Conservation (phyloP, 2,113 vertebrate species). For the Colistium nudipinnis region DNA sequence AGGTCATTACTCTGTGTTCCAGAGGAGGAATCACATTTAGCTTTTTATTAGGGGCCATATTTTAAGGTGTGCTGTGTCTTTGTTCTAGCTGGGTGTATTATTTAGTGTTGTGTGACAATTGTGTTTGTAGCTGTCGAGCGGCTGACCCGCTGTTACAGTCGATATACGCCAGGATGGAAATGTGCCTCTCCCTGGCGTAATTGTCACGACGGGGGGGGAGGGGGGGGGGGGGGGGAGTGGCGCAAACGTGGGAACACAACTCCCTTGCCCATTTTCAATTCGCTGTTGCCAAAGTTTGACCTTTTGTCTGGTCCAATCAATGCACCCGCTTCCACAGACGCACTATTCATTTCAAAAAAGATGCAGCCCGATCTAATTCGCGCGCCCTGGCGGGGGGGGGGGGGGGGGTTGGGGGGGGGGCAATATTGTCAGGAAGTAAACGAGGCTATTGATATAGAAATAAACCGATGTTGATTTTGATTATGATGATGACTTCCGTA, state of each 20-base stretch:
- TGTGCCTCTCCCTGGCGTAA: constrained; percentile 63
- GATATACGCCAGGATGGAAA: constrained; percentile 63
- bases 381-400: too few relatives aligned
- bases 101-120: constrained; percentile 72
- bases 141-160: constrained; percentile 71
- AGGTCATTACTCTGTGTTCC: constrained; percentile 69
- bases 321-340: constrained; percentile 41
- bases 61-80: constrained; percentile 66
- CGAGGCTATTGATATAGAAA: constrained; percentile 30
- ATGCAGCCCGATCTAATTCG: constrained; percentile 29
- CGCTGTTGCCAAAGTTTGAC: constrained; percentile 59
- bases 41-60: constrained; percentile 71
- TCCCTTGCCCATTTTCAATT: constrained; percentile 71
- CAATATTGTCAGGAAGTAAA: constrained; percentile 29
- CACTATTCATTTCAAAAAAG: constrained; percentile 38
- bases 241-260: constrained; percentile 64
- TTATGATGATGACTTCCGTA: constrained; percentile 16
- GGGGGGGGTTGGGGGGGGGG: too few relatives aligned
- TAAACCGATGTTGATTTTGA: constrained; percentile 56
- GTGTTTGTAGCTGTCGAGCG: constrained; percentile 57
- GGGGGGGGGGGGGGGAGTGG: constrained; percentile 41
- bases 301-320: constrained; percentile 66
- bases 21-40: constrained; percentile 44
- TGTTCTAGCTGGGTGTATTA: constrained; percentile 72
- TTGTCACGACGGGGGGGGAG: constrained; percentile 63